These are phyloP conservation scores for Plebejus argus DNA, from an alignment of 2,888 invertebrate genomes.

Conservation along the genomic window DNA sequence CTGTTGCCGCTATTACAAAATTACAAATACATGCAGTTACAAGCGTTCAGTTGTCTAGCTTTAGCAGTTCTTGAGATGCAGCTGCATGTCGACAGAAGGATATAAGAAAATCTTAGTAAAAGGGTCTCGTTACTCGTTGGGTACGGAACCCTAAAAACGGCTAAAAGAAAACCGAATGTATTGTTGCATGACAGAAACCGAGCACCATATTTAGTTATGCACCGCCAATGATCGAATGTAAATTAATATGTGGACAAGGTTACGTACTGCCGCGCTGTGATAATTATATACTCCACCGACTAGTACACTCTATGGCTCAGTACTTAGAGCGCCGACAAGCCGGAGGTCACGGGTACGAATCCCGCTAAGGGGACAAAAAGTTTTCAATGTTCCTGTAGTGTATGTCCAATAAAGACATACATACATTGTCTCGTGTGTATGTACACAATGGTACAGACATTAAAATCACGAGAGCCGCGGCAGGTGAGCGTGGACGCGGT, in stretches of 20 bases:
- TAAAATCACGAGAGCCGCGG: no score
- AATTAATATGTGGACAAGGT: slow-evolving; percentile 68
- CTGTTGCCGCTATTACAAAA: no score
- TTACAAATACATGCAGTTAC: no score
- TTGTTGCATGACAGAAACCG: slow-evolving; percentile 33
- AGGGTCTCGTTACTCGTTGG: neutral
- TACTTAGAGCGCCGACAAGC: slow-evolving; percentile 38
- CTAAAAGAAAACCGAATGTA: slow-evolving; percentile 36
- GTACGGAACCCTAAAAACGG: neutral
- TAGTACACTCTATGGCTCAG: neutral
- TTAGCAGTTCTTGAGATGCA: no score
- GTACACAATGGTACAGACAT: no score
- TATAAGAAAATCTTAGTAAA: neutral
- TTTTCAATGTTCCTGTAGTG: neutral
- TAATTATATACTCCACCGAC: slow-evolving; percentile 59
- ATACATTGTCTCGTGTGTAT: no score
- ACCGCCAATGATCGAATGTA: slow-evolving; percentile 43
- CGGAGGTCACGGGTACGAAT: neutral
- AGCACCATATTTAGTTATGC: slow-evolving; percentile 36
- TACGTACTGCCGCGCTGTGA: slow-evolving; percentile 58
- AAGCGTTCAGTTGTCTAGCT: no score
- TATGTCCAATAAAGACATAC: no score
- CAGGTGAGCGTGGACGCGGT: no score
- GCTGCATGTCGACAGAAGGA: no score
- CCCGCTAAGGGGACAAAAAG: neutral